Base-by-base conservation (phyloP, 2,113 vertebrate species). In the Pedionomus torquatus region DNA sequence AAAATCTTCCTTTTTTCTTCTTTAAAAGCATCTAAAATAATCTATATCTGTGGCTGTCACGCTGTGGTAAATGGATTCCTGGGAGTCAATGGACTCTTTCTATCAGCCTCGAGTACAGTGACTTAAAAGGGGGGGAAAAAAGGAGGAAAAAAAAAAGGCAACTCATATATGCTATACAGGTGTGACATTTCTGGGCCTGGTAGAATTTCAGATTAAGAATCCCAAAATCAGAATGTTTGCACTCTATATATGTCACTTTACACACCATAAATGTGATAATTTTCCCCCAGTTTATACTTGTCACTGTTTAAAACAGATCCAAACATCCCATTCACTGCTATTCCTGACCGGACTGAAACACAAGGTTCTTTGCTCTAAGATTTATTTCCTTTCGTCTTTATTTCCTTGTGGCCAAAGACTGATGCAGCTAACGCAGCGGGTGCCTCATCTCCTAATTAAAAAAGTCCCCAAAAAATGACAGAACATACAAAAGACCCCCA, bases 21-120 rank as follows among this genome's bases (percentile, higher is more conserved):
- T 74, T 83, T 88, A 90, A 95, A 88, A 85, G 88, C 90, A 94
- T 48, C 71, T 81, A 43, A 90, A 94, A 83, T 90, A 25, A 92
- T 74, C 88, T 92, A 11, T 88, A 79, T 54, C 92, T 8, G 24
- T 72, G 69, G 69, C 89, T 81, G 88, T 66, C 91, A 90, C 0
- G 1, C 58, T 63, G 83, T 66, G 76, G 83, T 52, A 93, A 95
- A 92, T 63, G 83, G 76, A 93, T 91, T 92, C 46, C 76, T 91
- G 28, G 13, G 71, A 88, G 23, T 80, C 94, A 89, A 77, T 51
- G 49, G 68, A 52, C n/a, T 84, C 58, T 55, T 95, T 75, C 37
- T 77, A 75, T 46, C 51, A 89, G 64, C 87, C 48, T 91, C 37
- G 71, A 66, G 46, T 19, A 41, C 90, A 93, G 28, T 17, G 63